Evolutionary conservation across 2,113 vertebrate species (phyloP).

Genomic region (Xenopus laevis): DNA sequence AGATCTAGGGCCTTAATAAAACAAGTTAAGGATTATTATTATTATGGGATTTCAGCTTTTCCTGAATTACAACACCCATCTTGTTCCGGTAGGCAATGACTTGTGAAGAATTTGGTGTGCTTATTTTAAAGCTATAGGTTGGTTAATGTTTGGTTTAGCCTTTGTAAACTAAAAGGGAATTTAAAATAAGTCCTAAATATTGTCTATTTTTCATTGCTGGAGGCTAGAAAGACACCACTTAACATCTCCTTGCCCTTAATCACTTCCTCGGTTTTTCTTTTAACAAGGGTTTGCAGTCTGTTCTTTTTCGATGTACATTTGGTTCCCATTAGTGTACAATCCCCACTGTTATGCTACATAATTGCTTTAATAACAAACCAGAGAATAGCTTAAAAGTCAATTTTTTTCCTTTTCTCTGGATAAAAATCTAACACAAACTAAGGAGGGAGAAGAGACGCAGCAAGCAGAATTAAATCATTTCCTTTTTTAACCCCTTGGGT

Average conservation of each 20-base stretch:
- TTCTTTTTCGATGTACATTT: constrained; percentile 67
- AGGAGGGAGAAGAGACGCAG: constrained; percentile 38
- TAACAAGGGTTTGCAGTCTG: constrained; percentile 64
- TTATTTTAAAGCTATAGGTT: no score
- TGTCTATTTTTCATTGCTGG: constrained; percentile 67
- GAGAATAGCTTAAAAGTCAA: constrained; percentile 76
- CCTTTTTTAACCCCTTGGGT: constrained; percentile 19
- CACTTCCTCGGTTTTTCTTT: constrained; percentile 67
- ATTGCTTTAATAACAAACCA: constrained; percentile 81
- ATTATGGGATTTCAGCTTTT: no score
- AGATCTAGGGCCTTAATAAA: no score
- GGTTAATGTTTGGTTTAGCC: no score
- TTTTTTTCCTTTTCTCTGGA: constrained; percentile 53
- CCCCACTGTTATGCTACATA: constrained; percentile 75
- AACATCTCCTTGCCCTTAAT: constrained; percentile 64
- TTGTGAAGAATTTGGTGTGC: no score
- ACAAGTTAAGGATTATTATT: no score
- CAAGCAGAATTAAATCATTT: constrained; percentile 17
- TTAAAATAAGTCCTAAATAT: background rate
- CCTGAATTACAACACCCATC: no score
- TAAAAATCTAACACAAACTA: constrained; percentile 60
- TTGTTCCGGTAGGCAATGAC: no score
- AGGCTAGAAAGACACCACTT: constrained; percentile 75
- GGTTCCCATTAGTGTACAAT: constrained; percentile 76
- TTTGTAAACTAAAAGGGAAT: no score